Base-by-base conservation (phyloP, 2,113 vertebrate species). In the Ptyas mucosa region DNA sequence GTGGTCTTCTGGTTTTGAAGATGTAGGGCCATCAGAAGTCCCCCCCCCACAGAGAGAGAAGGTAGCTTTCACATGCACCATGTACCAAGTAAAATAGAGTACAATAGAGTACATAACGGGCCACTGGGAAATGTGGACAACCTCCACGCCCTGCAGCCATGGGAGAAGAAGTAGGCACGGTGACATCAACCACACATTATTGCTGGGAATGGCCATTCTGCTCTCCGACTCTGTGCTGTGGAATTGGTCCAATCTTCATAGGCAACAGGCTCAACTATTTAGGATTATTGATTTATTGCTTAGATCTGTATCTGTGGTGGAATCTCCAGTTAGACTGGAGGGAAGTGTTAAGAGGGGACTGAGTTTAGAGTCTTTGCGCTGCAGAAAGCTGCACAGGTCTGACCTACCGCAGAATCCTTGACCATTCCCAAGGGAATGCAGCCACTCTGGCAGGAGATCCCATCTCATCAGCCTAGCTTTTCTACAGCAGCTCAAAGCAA, bases 1-100 rank as follows among this genome's bases (percentile, higher is more conserved):
- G 21, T 24, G 39, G 92, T 90, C 92, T 95, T 95, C 61, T 92
- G 88, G 51, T 94, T 95, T 94, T 93, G 93, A 93, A 94, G 96
- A 95, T 85, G 92, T 87, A 95, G 93, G 86, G 49, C 14, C 34
- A 93, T 95, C 49, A 15, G 43, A 1, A 69, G 90, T 85, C 93
- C 26, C 49, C 26, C 49, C 95, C 85, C 93, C 94, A 93, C 90
- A 55, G 94, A 14, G 11, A 61, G 55, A 89, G 58, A 64, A 49
- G 87, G 34, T 26, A 54, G 57, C 89, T 61, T 24, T 58, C 89
- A 49, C 85, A 39, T 52, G 53, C 91, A 53, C 20, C n/a, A 34
- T 20, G 54, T 15, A n/a, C 8, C 20, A 43, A 54, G 39, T 39
- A 46, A 46, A 46, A 46, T 46, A 46, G 43, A 46, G 43, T 46